Evolutionary conservation across 2,888 invertebrate species (phyloP).

Genomic region (Agriopis aurantiaria): DNA sequence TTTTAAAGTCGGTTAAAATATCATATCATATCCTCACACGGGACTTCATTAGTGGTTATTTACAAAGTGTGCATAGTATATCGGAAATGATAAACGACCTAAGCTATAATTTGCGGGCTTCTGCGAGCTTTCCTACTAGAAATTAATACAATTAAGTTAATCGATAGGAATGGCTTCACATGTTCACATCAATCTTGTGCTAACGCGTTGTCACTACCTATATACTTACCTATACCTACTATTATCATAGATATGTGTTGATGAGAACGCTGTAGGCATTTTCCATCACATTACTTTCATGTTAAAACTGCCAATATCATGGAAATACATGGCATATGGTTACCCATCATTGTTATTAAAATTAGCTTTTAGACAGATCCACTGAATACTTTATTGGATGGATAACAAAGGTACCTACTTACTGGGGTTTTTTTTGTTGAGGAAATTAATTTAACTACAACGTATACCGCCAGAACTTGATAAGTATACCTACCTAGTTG

Average conservation of each 20-base stretch:
- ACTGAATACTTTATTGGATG: no score
- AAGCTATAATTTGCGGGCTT: conserved; percentile 42
- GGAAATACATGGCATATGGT: not conserved
- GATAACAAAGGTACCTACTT: no score
- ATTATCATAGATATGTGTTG: not conserved
- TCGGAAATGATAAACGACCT: conserved; percentile 36
- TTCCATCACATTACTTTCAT: conserved; percentile 9
- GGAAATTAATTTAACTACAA: no score
- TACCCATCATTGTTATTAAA: not conserved
- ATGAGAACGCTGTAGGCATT: conserved; percentile 6
- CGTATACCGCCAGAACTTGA: no score
- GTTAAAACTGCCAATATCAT: conserved; percentile 12
- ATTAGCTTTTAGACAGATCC: not conserved
- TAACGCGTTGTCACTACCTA: conserved; percentile 1
- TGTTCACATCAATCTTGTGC: conserved; percentile 48
- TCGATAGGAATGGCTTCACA: conserved; percentile 48
- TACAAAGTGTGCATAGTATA: conserved; percentile 21
- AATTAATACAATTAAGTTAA: conserved; percentile 59
- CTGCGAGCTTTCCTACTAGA: conserved; percentile 49
- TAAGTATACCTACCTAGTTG: no score
- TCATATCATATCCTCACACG: not conserved
- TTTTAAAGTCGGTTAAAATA: not conserved
- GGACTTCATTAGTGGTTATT: conserved; percentile 33
- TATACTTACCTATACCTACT: not conserved
- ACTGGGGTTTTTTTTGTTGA: no score